Percentiles rank a stretch among this genome's conserved stretches.
These are phyloP conservation scores for Pseudomyrmex dendroicus DNA, from an alignment of 1,140 invertebrate species.

Conservation along the genomic window DNA sequence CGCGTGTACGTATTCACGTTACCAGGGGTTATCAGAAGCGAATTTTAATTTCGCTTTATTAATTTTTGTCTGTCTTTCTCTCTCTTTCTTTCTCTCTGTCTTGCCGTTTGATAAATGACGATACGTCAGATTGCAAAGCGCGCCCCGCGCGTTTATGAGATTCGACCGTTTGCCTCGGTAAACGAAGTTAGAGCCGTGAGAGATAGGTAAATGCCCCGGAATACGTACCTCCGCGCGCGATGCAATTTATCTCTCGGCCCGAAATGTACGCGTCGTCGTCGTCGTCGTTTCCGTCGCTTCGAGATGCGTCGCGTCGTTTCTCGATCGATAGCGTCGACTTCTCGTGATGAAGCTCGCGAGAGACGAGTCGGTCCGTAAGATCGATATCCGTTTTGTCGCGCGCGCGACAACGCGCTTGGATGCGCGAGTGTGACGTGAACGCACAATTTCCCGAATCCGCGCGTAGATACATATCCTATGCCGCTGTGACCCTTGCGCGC, in stretches of 20 bases:
- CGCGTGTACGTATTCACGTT: slow-evolving; percentile 8
- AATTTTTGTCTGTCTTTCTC: background rate
- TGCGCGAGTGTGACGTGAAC: background rate
- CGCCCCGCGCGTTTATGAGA: slow-evolving; percentile 24
- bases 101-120: slow-evolving; percentile 57
- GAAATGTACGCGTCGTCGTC: slow-evolving; percentile 17
- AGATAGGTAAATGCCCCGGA: background rate
- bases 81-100: background rate
- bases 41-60: slow-evolving; percentile 69
- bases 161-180: slow-evolving; percentile 26
- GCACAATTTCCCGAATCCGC: slow-evolving; percentile 1
- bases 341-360: slow-evolving; percentile 3
- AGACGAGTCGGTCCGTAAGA: slow-evolving; percentile 26
- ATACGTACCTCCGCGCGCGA: slow-evolving; percentile 5
- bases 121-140: slow-evolving; percentile 44
- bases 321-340: slow-evolving; percentile 35
- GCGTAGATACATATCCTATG: background rate
- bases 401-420: background rate
- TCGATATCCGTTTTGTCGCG: slow-evolving; percentile 42
- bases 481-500: background rate
- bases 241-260: slow-evolving; percentile 27
- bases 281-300: background rate
- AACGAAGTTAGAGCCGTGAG: slow-evolving; percentile 37
- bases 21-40: slow-evolving; percentile 28
- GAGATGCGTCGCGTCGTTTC: slow-evolving; percentile 9